Percentiles rank a stretch among this genome's conserved stretches.
These are phyloP conservation scores for Vanessa cardui DNA, from an alignment of 2,888 invertebrate genomes.

Conservation along the genomic window DNA sequence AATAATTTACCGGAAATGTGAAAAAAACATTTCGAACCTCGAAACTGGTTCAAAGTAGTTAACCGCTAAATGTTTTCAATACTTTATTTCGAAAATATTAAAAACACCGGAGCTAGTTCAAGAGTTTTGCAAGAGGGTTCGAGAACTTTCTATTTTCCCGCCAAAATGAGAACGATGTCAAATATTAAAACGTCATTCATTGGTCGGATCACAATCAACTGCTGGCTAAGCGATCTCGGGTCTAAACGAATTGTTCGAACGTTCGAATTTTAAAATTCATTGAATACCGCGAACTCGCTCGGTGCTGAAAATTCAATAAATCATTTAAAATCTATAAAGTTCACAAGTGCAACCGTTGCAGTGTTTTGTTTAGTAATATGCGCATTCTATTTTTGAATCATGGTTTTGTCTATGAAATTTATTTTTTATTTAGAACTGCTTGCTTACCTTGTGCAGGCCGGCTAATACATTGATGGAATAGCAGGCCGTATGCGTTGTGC, in stretches of 20 bases:
- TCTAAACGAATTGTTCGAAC: constrained; percentile 24
- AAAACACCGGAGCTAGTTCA: constrained; percentile 21
- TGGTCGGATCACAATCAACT: constrained; percentile 16
- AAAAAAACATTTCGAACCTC: constrained; percentile 10
- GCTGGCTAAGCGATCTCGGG: constrained; percentile 13
- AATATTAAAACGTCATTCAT: constrained; percentile 15
- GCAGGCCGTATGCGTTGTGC: too few relatives aligned
- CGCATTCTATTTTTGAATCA: background rate
- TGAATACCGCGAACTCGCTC: constrained; percentile 30
- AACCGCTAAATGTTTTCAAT: constrained; percentile 27
- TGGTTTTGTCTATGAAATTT: background rate
- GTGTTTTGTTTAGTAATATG: constrained; percentile 13
- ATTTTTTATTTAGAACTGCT: background rate
- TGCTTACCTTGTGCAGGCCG: too few relatives aligned
- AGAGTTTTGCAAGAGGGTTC: constrained; percentile 11
- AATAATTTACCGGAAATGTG: constrained; percentile 11
- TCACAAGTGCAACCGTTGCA: background rate
- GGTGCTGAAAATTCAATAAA: constrained; percentile 20
- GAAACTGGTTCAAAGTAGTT: constrained; percentile 34
- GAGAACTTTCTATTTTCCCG: constrained; percentile 21
- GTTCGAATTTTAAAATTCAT: constrained; percentile 36
- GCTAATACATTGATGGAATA: too few relatives aligned
- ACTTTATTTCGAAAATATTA: constrained; percentile 24
- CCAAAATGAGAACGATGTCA: constrained; percentile 14
- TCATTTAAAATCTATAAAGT: constrained; percentile 18